A percentile compares a stretch with the other conserved stretches of the same genome.
These are phyloP conservation scores for Toxotes jaculatrix DNA, from an alignment of 2,113 vertebrate species.

Conservation along the genomic window DNA sequence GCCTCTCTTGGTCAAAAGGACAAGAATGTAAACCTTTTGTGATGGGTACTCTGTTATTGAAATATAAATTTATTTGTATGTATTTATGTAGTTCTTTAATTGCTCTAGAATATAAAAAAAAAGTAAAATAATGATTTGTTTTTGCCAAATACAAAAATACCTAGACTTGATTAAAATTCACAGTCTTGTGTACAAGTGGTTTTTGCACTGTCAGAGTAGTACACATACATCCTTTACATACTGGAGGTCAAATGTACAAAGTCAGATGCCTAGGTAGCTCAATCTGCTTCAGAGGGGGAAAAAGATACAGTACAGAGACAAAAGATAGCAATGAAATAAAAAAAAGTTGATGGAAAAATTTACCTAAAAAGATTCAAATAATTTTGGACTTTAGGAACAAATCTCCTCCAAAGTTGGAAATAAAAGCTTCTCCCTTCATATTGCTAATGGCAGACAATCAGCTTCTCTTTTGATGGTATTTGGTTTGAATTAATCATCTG, in stretches of 20 bases:
- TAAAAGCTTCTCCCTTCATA: conserved; percentile 25
- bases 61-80: conserved; percentile 68
- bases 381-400: neutral
- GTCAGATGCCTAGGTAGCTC: conserved; percentile 63
- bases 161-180: conserved; percentile 79
- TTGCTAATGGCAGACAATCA: neutral
- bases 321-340: conserved; percentile 22
- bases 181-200: conserved; percentile 92
- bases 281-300: conserved; percentile 52
- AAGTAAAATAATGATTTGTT: conserved; percentile 45
- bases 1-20: conserved; percentile 87
- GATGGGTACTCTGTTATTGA: conserved; percentile 72
- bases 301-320: conserved; percentile 1
- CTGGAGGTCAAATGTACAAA: conserved; percentile 79
- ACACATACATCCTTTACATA: conserved; percentile 56
- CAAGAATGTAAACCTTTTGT: conserved; percentile 79
- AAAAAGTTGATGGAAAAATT: neutral
- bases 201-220: conserved; percentile 83
- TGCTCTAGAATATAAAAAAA: conserved; percentile 46
- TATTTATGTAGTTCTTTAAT: conserved; percentile 44
- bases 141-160: conserved; percentile 65
- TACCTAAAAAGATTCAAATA: neutral
- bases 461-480: neutral
- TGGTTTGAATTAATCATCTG: neutral
- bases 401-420: neutral